Base-by-base conservation (phyloP, 2,797 vertebrate species). In the Okamejei kenojei region DNA sequence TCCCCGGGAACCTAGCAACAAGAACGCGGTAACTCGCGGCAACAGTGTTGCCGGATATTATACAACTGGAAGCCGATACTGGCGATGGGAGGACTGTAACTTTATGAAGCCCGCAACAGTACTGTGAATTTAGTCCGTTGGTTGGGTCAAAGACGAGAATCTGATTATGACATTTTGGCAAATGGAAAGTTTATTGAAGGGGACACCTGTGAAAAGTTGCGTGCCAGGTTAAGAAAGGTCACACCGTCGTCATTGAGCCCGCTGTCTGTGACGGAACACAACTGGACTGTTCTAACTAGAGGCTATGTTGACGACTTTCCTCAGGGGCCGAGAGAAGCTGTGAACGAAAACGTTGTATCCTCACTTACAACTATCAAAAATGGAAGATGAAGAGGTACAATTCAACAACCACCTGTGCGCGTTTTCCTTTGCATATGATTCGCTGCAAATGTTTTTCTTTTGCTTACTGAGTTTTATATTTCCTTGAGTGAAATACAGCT, bases 41-140 rank as follows among this genome's bases (percentile, higher is more conserved):
- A 88, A 88, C 84, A 32, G 17, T 21, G 63, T 88, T n/a, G 61
- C 84, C 84, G 84, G 84, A 86, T 86, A 58, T 86, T 86, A 63
- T 15, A 86, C 82, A 86, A 19, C 17, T 86, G 13, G 26, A 13
- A 65, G 58, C n/a, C 82, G 82, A 86, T 9, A 86, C 82, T 19
- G 58, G 63, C 17, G 63, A 0, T 8, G 63, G 61, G n/a, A 2
- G 7, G 29, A 86, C 58, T 11, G 29, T 11, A 84, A 63, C 82
- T 86, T 86, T 61, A 54, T 13, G 10, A 29, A 86, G n/a, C 15
- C 32, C 82, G 19, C 1, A 32, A 2, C 19, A 32, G 29, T 7
- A 23, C 17, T 54, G 23, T 81, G 54, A 19, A 61, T 17, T 86
- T 61, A 86, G 82, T 13, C 26, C 54, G 54, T 61, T 61, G 11